Evolutionary conservation across 2,888 invertebrate genomes (phyloP).

Genomic region (Amorpha juglandis): DNA sequence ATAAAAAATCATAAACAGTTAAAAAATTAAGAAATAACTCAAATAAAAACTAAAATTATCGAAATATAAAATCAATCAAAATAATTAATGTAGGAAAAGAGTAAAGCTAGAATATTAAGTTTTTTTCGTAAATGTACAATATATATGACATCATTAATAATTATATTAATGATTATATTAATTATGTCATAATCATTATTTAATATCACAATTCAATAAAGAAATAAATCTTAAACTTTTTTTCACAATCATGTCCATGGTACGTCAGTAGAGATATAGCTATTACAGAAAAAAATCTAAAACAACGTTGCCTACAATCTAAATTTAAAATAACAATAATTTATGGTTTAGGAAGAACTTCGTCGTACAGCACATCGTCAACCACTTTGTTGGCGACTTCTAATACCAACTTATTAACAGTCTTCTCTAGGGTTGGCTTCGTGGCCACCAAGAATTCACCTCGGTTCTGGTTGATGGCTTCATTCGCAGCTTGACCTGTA

Average conservation of each 20-base stretch:
- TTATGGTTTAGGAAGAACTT: conserved; percentile 78
- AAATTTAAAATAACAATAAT: neutral
- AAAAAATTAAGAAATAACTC: too few species aligned
- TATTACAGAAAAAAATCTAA: neutral
- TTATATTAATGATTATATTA: too few species aligned
- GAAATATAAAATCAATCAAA: neutral
- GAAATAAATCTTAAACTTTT: too few species aligned
- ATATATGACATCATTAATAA: too few species aligned
- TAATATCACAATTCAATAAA: too few species aligned
- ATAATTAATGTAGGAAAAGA: neutral
- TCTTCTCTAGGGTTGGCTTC: conserved; percentile 83
- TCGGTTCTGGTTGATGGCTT: conserved; percentile 85
- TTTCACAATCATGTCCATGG: too few species aligned
- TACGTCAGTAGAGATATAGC: too few species aligned
- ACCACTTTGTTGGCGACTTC: conserved; percentile 84
- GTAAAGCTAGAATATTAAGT: too few species aligned
- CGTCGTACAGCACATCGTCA: conserved; percentile 76
- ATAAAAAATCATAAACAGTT: neutral
- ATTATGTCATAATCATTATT: too few species aligned
- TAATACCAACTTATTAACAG: conserved; percentile 77
- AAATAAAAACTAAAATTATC: too few species aligned
- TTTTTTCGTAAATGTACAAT: too few species aligned
- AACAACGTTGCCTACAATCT: neutral
- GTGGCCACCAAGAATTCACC: conserved; percentile 81
- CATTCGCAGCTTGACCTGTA: conserved; percentile 82